Base-by-base conservation (phyloP, 53 echinoderm and acorn worm genomes). In the Arbacia lixula region DNA sequence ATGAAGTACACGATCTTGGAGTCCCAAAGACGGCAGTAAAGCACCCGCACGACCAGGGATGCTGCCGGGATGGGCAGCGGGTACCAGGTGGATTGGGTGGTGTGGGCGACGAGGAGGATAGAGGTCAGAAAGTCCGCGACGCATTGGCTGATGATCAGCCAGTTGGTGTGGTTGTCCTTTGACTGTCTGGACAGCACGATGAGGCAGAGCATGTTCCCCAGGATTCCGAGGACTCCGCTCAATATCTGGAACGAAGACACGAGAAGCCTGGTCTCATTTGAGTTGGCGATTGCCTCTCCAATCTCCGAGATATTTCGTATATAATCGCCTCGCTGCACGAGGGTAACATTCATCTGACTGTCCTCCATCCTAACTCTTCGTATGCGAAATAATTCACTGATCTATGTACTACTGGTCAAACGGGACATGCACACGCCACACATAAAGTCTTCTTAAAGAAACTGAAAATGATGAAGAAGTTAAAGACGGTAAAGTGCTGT, bases 1-100 rank as follows among this genome's bases (percentile, higher is more conserved):
- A 60, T 76, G 57, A 87, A 95, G 39, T 89, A 68, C 3, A 87
- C 68, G 16, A 89, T 87, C 0, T 89, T 84, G 22, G 84, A 74
- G 67, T 87, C 78, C 94, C 91, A 91, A 37, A 94, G 85, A 29
- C 88, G 83, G 55, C 94, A 94, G 62, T 85, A 68, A 34, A 91
- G 84, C 53, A 87, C 80, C 12, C 41, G 43, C 25, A 40, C 69
- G 20, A 69, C 12, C 14, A 42, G 29, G 5, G 41, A 40, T 3
- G 43, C 27, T 51, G 9, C 68, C 14, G 43, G 85, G n/a, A n/a
- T n/a, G 57, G 36, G 88, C 41, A 26, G 77, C 56, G 65, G 19
- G 30, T 63, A 81, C 82, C 82, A 81, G n/a, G 42, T 40, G 4
- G 63, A 33, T 21, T 86, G 58, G 50, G 77, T 22, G 49, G 61